A percentile compares a stretch with the other conserved stretches of the same genome.
Evolutionary conservation across 2,888 invertebrate genomes (phyloP).

Genomic region (Nudaria mundana): DNA sequence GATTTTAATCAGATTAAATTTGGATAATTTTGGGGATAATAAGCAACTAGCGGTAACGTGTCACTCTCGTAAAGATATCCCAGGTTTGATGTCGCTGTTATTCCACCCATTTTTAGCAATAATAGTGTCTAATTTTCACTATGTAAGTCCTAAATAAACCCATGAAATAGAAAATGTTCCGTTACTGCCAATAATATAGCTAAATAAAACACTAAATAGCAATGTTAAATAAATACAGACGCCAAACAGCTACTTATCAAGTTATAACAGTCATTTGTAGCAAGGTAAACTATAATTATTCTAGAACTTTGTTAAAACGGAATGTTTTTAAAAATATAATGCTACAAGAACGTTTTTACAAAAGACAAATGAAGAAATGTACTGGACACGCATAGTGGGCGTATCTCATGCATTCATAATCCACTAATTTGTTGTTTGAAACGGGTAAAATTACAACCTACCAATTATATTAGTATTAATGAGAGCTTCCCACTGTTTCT

Average conservation of each 20-base stretch:
- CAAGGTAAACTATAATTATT: slow-evolving; percentile 64
- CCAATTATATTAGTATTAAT: slow-evolving; percentile 79
- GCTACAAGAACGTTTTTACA: slow-evolving; percentile 41
- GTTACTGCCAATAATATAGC: background rate
- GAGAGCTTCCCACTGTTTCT: slow-evolving; percentile 57
- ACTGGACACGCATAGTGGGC: slow-evolving; percentile 59
- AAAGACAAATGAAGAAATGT: slow-evolving; percentile 74
- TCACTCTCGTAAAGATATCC: too few relatives aligned
- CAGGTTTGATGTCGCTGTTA: too few relatives aligned
- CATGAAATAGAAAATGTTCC: background rate
- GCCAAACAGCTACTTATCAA: slow-evolving; percentile 33
- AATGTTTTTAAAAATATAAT: slow-evolving; percentile 39
- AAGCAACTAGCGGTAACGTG: background rate
- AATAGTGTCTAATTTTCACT: too few relatives aligned
- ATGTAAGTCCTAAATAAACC: too few relatives aligned
- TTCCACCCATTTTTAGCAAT: too few relatives aligned
- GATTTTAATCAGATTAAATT: slow-evolving; percentile 1
- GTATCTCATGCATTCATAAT: slow-evolving; percentile 74
- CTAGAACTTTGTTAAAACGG: slow-evolving; percentile 46
- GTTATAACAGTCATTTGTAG: slow-evolving; percentile 27
- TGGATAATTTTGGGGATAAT: background rate
- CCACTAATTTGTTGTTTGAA: slow-evolving; percentile 77
- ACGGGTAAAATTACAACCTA: slow-evolving; percentile 69
- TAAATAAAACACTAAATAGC: slow-evolving; percentile 11
- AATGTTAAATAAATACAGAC: slow-evolving; percentile 25